A percentile compares a stretch with the other conserved stretches of the same genome.
phyloP scores from a whole-genome alignment of 2,797 vertebrate genomes.

The Alca torda region DNA sequence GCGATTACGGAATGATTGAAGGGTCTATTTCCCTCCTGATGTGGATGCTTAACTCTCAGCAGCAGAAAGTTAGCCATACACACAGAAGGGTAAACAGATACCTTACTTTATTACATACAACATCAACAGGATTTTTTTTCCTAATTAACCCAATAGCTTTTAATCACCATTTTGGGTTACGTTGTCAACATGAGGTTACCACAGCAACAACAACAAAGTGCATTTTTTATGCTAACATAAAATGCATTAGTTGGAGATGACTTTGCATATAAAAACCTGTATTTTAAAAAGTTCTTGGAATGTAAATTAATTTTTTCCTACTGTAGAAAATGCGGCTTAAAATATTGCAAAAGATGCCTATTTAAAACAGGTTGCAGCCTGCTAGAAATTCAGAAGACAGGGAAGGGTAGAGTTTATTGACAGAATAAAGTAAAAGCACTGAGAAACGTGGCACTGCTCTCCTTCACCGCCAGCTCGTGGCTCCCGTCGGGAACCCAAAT shows the following conservation, averaged over 20 bases:
- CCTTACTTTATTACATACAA: not conserved
- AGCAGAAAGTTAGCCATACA: not conserved
- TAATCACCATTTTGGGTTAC: not conserved
- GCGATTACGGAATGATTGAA: not conserved
- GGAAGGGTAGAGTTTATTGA: not conserved
- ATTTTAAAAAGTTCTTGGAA: not conserved
- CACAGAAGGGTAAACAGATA: not conserved
- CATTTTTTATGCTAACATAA: not conserved
- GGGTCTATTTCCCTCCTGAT: not conserved
- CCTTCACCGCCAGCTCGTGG: not conserved
- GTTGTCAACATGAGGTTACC: not conserved
- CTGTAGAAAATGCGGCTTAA: not conserved
- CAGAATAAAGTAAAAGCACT: slow-evolving; percentile 34
- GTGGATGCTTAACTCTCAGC: not conserved
- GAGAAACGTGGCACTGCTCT: not conserved
- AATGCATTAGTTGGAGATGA: not conserved
- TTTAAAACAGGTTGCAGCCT: not conserved
- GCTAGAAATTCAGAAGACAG: not conserved
- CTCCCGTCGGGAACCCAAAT: not conserved
- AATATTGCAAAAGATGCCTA: not conserved
- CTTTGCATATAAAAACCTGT: not conserved
- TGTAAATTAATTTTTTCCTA: not conserved
- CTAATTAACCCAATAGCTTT: slow-evolving; percentile 16
- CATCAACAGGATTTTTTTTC: not conserved
- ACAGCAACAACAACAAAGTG: not conserved